These are phyloP conservation scores for Neosilurus mollespiculum DNA, from an alignment of 2,797 vertebrate species.

Conservation along the genomic window DNA sequence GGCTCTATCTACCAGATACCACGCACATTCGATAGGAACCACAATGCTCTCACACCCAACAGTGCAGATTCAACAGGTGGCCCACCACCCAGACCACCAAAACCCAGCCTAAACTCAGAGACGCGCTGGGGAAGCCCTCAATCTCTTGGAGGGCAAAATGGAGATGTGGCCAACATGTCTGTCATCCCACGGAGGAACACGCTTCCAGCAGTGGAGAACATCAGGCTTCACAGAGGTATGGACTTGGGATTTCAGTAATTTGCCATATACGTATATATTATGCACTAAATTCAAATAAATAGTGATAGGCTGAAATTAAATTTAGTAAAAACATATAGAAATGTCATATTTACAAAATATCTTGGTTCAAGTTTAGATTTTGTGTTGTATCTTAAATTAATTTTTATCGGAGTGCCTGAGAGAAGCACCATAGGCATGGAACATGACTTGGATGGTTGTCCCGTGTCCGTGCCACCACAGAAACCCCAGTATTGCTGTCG, in stretches of 20 bases:
- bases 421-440: too few species aligned
- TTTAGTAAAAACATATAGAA: neutral
- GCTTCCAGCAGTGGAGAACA: conserved; percentile 91
- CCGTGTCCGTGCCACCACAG: too few species aligned
- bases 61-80: conserved; percentile 73
- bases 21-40: conserved; percentile 94
- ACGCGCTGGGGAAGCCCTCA: conserved; percentile 85
- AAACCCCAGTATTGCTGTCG: too few species aligned
- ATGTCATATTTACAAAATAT: neutral
- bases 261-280: neutral
- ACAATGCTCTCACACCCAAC: conserved; percentile 84
- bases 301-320: neutral
- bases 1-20: conserved; percentile 94
- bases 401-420: neutral
- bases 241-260: neutral
- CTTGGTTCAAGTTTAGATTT: neutral
- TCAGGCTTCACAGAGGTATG: conserved; percentile 90
- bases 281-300: neutral
- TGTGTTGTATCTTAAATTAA: neutral
- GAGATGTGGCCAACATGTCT: conserved; percentile 76
- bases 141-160: conserved; percentile 75
- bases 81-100: conserved; percentile 88
- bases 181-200: conserved; percentile 94
- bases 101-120: conserved; percentile 85
- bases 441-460: too few species aligned